Conservation (phyloP, 2,888 invertebrate species). For the Diarsia dahlii region DNA sequence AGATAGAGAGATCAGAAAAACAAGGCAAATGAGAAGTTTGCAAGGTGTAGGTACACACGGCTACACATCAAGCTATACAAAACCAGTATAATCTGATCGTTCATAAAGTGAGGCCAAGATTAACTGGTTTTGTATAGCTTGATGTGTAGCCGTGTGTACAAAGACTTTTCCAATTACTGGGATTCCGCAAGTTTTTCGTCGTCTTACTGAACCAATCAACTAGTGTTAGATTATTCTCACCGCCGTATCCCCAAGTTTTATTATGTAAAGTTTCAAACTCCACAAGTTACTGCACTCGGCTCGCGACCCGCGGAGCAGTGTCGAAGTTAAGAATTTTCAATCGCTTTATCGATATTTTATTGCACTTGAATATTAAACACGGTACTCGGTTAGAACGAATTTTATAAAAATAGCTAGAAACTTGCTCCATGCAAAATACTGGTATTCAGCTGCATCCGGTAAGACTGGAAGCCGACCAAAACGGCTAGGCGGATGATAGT, state of each 20-base stretch:
- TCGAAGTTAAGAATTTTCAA: conserved; percentile 73
- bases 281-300: conserved; percentile 56
- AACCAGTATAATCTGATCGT: too few relatives aligned
- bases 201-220: conserved; percentile 48
- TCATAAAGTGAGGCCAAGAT: too few relatives aligned
- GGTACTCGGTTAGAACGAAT: conserved; percentile 39
- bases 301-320: conserved; percentile 60
- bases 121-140: too few relatives aligned
- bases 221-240: conserved; percentile 49
- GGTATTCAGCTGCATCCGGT: background rate
- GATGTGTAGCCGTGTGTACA: too few relatives aligned
- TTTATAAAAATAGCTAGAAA: conserved; percentile 20
- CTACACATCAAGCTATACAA: too few relatives aligned
- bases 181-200: conserved; percentile 39
- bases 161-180: conserved; percentile 31
- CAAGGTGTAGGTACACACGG: too few relatives aligned
- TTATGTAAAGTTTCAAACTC: conserved; percentile 66
- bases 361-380: conserved; percentile 58
- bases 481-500: background rate
- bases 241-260: conserved; percentile 64
- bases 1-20: too few relatives aligned
- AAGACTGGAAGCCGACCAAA: background rate
- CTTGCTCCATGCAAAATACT: background rate
- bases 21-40: background rate
- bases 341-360: conserved; percentile 70